Evolutionary conservation across 2,113 vertebrate genomes (phyloP).

Genomic region (Chaetops frenatus): DNA sequence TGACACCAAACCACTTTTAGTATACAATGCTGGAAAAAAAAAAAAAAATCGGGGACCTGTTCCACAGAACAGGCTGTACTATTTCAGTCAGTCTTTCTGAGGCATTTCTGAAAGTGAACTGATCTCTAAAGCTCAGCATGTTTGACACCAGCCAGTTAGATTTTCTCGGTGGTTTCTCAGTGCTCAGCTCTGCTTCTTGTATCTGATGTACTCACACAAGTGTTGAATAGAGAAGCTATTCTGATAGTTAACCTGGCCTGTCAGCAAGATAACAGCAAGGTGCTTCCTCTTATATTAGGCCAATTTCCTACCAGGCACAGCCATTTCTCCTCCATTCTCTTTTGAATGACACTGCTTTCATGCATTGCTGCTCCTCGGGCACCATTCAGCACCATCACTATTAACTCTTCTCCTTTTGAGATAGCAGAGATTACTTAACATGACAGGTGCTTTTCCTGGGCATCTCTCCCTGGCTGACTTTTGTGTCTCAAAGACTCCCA

Average conservation of each 20-base stretch:
- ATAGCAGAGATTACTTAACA: fast-evolving
- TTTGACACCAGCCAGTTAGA: background rate
- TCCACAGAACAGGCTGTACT: background rate
- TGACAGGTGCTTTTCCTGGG: background rate
- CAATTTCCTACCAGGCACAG: background rate
- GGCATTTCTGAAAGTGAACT: background rate
- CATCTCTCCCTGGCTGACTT: background rate
- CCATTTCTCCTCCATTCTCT: background rate
- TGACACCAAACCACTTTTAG: background rate
- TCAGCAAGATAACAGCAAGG: background rate
- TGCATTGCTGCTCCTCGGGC: background rate
- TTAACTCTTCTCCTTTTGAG: background rate
- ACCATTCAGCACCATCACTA: background rate
- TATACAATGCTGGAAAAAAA: background rate
- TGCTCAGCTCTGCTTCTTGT: background rate
- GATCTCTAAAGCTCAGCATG: background rate
- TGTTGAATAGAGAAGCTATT: background rate
- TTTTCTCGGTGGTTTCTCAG: background rate
- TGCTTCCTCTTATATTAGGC: background rate
- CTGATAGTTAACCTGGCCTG: background rate
- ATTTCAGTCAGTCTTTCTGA: background rate
- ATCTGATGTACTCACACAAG: background rate
- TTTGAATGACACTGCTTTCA: background rate
- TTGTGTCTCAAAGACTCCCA: background rate
- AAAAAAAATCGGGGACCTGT: background rate